These are phyloP conservation scores for Limulus polyphemus DNA, from an alignment of 2,888 invertebrate species.

Conservation along the genomic window DNA sequence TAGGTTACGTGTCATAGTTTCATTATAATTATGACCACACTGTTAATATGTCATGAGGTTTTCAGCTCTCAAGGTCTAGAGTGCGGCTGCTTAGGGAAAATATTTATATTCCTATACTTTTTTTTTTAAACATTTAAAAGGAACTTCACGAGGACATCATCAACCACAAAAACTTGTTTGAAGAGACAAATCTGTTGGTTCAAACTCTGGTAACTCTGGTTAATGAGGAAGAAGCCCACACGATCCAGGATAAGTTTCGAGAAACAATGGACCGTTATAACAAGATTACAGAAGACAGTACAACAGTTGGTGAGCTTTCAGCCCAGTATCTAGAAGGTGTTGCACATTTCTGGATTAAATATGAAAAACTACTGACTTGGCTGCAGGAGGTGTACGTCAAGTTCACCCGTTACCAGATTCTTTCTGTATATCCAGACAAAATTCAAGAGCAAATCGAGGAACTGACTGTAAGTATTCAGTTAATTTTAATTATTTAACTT, in stretches of 20 bases:
- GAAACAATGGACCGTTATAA: slow-evolving; percentile 70
- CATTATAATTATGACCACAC: too few relatives aligned
- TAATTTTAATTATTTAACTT: too few relatives aligned
- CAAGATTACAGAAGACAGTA: slow-evolving; percentile 68
- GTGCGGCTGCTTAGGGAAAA: too few relatives aligned
- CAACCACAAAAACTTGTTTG: slow-evolving; percentile 72
- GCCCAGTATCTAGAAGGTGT: slow-evolving; percentile 48
- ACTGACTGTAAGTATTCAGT: slow-evolving; percentile 66
- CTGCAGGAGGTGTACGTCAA: slow-evolving; percentile 81
- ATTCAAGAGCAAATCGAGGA: slow-evolving; percentile 84
- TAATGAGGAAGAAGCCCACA: slow-evolving; percentile 77
- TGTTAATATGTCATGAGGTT: too few relatives aligned
- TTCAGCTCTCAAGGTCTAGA: too few relatives aligned
- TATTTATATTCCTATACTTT: too few relatives aligned
- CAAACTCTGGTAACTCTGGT: slow-evolving; percentile 76
- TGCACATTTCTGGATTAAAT: slow-evolving; percentile 76
- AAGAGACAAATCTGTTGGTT: slow-evolving; percentile 77
- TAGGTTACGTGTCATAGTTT: too few relatives aligned
- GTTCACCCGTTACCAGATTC: slow-evolving; percentile 61
- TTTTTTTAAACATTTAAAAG: slow-evolving; percentile 30
- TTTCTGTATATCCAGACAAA: slow-evolving; percentile 83
- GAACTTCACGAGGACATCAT: slow-evolving; percentile 72
- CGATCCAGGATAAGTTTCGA: slow-evolving; percentile 69
- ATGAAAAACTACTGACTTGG: slow-evolving; percentile 87
- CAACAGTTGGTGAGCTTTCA: slow-evolving; percentile 63